These are phyloP conservation scores for Drosophila quadrilineata DNA, from an alignment of 1,140 invertebrate species.

Conservation along the genomic window DNA sequence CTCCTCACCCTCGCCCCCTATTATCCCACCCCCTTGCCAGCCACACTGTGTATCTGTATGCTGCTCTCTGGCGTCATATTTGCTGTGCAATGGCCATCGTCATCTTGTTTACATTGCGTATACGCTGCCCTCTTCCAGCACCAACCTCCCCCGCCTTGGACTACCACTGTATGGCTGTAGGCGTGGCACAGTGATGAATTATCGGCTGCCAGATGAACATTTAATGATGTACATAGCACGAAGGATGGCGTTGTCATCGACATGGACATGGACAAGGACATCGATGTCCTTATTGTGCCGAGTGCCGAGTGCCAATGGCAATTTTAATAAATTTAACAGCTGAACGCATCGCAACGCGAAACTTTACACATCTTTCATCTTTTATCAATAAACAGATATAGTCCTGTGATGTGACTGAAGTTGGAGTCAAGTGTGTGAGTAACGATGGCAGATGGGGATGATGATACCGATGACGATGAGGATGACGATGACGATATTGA, in stretches of 20 bases:
- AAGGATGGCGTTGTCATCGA: too few species aligned
- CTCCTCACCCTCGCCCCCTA: not conserved
- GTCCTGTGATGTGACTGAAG: too few species aligned
- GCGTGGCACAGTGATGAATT: constrained; percentile 57
- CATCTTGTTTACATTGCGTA: constrained; percentile 35
- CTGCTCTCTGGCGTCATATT: not conserved
- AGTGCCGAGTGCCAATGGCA: constrained; percentile 51
- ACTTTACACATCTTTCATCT: constrained; percentile 70
- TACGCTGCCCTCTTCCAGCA: not conserved
- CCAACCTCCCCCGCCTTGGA: not conserved
- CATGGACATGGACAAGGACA: constrained; percentile 57
- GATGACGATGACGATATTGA: constrained; percentile 1
- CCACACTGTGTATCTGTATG: not conserved
- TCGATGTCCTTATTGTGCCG: constrained; percentile 34
- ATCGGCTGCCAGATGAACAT: constrained; percentile 73
- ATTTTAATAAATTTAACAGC: constrained; percentile 78
- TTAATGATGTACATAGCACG: constrained; percentile 66
- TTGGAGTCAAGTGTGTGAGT: not conserved
- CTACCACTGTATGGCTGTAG: constrained; percentile 4
- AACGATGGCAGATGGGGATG: constrained; percentile 9
- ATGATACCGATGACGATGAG: constrained; percentile 28
- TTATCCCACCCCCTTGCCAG: not conserved
- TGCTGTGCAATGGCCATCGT: constrained; percentile 11
- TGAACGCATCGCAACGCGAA: constrained; percentile 59
- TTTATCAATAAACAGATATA: constrained; percentile 61